These are phyloP conservation scores for Eilema griseolum DNA, from an alignment of 2,888 invertebrate genomes.

Conservation along the genomic window DNA sequence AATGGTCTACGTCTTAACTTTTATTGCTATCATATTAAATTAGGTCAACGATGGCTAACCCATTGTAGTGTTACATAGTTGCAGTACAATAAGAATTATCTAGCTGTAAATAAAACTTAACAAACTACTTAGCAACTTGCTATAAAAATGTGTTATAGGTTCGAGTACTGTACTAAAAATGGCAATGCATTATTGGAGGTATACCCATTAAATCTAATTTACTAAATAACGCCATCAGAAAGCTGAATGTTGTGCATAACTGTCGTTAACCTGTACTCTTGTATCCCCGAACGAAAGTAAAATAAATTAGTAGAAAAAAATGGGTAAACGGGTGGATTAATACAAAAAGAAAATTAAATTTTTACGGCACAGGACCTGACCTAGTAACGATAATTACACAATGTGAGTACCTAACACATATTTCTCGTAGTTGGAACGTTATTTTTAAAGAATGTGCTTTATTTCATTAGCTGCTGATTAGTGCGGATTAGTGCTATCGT, in stretches of 20 bases:
- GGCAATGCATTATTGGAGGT: too few relatives aligned
- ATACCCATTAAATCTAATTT: background rate
- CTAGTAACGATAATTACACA: conserved; percentile 43
- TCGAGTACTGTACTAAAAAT: background rate
- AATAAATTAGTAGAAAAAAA: conserved; percentile 31
- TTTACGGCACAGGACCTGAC: conserved; percentile 36
- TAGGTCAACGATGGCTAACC: too few relatives aligned
- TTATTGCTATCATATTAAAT: too few relatives aligned
- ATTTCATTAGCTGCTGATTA: background rate
- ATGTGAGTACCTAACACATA: conserved; percentile 21
- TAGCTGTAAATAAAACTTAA: background rate
- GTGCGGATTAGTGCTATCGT: too few relatives aligned
- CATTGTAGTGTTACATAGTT: too few relatives aligned
- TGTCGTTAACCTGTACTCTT: conserved; percentile 14
- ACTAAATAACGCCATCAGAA: conserved; percentile 10
- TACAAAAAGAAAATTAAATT: conserved; percentile 35
- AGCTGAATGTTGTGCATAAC: conserved; percentile 11
- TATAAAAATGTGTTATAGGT: background rate
- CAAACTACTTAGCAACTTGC: background rate
- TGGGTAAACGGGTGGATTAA: conserved; percentile 18
- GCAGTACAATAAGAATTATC: too few relatives aligned
- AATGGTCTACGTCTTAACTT: too few relatives aligned
- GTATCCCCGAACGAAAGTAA: conserved; percentile 18
- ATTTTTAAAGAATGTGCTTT: background rate
- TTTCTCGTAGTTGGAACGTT: conserved; percentile 1